phyloP scores from a whole-genome alignment of 2,113 vertebrate species.

The Heptranchias perlo region DNA sequence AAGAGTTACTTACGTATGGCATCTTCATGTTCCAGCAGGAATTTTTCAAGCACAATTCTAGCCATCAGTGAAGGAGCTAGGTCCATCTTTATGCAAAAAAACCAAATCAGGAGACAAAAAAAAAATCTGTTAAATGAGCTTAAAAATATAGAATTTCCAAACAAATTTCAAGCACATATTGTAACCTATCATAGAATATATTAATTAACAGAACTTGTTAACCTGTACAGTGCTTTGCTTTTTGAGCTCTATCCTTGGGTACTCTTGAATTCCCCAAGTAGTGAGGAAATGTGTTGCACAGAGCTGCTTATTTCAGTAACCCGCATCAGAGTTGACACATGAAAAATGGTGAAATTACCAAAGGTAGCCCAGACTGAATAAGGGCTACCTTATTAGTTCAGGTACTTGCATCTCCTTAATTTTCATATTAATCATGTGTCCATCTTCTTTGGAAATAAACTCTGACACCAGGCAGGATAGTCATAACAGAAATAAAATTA shows the following conservation, averaged over 20 bases:
- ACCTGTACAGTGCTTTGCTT: constrained; percentile 50
- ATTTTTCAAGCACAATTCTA: constrained; percentile 81
- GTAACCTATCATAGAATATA: neutral
- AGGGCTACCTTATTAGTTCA: constrained; percentile 96
- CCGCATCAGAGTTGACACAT: constrained; percentile 86
- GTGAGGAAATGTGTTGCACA: constrained; percentile 60
- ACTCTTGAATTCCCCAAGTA: constrained; percentile 69
- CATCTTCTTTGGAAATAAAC: constrained; percentile 72
- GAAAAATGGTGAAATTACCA: constrained; percentile 96
- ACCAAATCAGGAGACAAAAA: constrained; percentile 45
- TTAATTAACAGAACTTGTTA: constrained; percentile 30
- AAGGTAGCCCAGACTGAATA: constrained; percentile 84
- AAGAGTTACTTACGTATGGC: constrained; percentile 67
- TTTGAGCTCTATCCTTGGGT: constrained; percentile 59
- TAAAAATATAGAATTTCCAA: constrained; percentile 1
- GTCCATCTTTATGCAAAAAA: constrained; percentile 69
- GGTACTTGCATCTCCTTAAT: constrained; percentile 91
- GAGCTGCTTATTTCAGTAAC: constrained; percentile 67
- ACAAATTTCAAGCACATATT: neutral
- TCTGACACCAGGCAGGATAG: neutral
- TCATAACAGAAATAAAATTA: constrained; percentile 66
- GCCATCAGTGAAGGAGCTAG: constrained; percentile 88
- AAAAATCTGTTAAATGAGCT: constrained; percentile 42
- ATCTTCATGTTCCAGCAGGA: constrained; percentile 72
- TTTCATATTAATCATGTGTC: constrained; percentile 96